phyloP scores from a whole-genome alignment of 1,140 invertebrate genomes.

The Lordiphosa clarofinis region DNA sequence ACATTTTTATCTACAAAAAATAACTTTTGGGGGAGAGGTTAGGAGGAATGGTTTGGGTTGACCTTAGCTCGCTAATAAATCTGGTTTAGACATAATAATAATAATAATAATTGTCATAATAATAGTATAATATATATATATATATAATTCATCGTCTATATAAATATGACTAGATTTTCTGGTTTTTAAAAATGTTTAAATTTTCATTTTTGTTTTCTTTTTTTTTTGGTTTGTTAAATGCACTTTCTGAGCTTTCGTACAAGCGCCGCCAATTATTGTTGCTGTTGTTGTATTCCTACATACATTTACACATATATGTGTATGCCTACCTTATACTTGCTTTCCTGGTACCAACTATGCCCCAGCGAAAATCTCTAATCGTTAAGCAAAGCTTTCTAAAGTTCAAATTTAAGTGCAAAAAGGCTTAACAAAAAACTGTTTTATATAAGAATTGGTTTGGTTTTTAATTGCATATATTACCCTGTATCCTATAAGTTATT shows the following conservation, averaged over 20 bases:
- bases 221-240: conserved; percentile 61
- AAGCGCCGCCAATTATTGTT: conserved; percentile 79
- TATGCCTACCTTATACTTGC: conserved; percentile 43
- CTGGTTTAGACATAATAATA: conserved; percentile 58
- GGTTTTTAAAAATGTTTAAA: conserved; percentile 56
- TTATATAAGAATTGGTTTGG: conserved; percentile 26
- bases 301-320: conserved; percentile 31
- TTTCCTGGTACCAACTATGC: conserved; percentile 46
- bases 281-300: conserved; percentile 52
- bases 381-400: conserved; percentile 64
- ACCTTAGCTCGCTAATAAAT: conserved; percentile 68
- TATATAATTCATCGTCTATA: conserved; percentile 43
- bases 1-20: conserved; percentile 78
- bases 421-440: conserved; percentile 29
- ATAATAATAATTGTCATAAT: conserved; percentile 74
- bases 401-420: conserved; percentile 53
- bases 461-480: conserved; percentile 77
- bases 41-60: conserved; percentile 26
- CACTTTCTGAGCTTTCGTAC: conserved; percentile 78
- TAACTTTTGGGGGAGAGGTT: conserved; percentile 45
- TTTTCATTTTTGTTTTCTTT: conserved; percentile 29
- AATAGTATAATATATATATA: conserved; percentile 56
- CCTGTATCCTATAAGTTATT: conserved; percentile 78
- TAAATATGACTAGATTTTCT: conserved; percentile 49
- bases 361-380: conserved; percentile 64